Evolutionary conservation across 2,797 vertebrate genomes (phyloP).

Genomic region (Danio aesculapii): DNA sequence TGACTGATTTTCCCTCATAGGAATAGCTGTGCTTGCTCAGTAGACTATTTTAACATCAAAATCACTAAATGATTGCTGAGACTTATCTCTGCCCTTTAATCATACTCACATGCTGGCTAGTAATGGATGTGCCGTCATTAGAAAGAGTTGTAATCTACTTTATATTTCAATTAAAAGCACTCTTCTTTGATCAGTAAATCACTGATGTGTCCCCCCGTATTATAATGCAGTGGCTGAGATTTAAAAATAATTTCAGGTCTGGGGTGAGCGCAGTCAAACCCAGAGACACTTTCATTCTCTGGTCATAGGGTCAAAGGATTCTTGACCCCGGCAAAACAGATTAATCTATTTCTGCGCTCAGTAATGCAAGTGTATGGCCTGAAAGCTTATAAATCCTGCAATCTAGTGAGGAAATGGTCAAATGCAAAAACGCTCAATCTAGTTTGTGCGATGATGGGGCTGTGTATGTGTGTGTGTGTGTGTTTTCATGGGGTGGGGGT

Average conservation of each 20-base stretch:
- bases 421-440: conserved; percentile 54
- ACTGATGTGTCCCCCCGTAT: conserved; percentile 73
- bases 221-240: conserved; percentile 68
- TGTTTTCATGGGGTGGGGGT: conserved; percentile 63
- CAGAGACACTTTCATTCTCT: conserved; percentile 62
- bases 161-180: conserved; percentile 76
- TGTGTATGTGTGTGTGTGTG: conserved; percentile 4
- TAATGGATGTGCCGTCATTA: conserved; percentile 65
- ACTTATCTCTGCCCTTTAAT: conserved; percentile 39
- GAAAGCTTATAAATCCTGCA: conserved; percentile 58
- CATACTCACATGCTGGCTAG: not conserved
- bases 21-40: not conserved
- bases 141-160: conserved; percentile 64
- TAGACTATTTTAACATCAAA: conserved; percentile 31
- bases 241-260: conserved; percentile 72
- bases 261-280: conserved; percentile 69
- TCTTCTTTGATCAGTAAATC: conserved; percentile 76
- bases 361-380: conserved; percentile 62
- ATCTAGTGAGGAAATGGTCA: conserved; percentile 56
- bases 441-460: conserved; percentile 47
- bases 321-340: conserved; percentile 63
- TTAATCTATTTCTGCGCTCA: conserved; percentile 72
- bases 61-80: conserved; percentile 24
- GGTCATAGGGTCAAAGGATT: conserved; percentile 65
- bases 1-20: conserved; percentile 4